These are phyloP conservation scores for Drosophila mojavensis DNA, from an alignment of 1,140 invertebrate species.

Conservation along the genomic window DNA sequence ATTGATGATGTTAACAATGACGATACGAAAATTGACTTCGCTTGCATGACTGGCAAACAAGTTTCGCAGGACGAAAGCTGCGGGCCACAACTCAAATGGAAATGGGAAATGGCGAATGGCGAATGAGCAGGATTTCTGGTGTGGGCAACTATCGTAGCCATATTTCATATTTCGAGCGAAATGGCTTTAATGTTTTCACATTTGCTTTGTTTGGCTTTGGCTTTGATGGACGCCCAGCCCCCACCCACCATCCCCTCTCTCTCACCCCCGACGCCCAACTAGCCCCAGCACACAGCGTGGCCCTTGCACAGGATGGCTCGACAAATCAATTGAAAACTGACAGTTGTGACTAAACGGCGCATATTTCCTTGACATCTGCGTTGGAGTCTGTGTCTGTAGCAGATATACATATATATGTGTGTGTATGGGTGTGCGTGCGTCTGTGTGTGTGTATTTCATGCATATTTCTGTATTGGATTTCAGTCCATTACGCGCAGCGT, in stretches of 20 bases:
- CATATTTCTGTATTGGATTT: constrained; percentile 82
- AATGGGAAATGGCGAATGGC: constrained; percentile 4
- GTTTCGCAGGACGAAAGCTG: constrained; percentile 47
- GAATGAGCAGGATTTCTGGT: background rate
- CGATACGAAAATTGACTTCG: constrained; percentile 71
- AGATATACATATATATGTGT: background rate
- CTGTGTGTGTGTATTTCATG: constrained; percentile 49
- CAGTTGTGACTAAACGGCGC: constrained; percentile 81
- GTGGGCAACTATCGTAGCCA: constrained; percentile 58
- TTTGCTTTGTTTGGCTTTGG: constrained; percentile 70
- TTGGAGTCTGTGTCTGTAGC: constrained; percentile 31
- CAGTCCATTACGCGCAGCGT: constrained; percentile 76
- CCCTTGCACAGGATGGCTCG: constrained; percentile 42
- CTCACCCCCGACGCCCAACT: constrained; percentile 1
- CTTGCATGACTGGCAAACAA: constrained; percentile 74
- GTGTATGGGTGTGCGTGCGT: constrained; percentile 5
- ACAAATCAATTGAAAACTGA: constrained; percentile 82
- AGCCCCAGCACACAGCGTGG: constrained; percentile 2
- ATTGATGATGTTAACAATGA: constrained; percentile 83
- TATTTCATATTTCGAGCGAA: constrained; percentile 65
- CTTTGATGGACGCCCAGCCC: constrained; percentile 68
- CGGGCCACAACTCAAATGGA: constrained; percentile 10
- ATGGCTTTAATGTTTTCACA: constrained; percentile 81
- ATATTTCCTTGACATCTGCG: constrained; percentile 81
- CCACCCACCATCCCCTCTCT: background rate